Evolutionary conservation across 2,113 vertebrate species (phyloP).

Genomic region (Heterotis niloticus): DNA sequence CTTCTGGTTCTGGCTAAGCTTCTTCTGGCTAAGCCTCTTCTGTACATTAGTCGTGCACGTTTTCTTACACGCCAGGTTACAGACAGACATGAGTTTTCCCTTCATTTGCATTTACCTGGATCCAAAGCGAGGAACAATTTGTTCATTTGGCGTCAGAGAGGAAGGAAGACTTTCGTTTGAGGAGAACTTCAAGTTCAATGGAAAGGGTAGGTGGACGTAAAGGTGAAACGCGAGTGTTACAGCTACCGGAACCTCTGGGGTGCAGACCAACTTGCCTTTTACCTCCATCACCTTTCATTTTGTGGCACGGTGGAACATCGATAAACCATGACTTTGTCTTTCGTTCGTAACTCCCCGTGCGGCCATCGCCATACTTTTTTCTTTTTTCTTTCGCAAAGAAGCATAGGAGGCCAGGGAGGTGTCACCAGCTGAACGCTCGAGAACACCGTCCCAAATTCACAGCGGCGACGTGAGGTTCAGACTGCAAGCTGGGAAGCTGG

Average conservation of each 20-base stretch:
- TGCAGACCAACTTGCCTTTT: background rate
- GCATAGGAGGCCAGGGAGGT: background rate
- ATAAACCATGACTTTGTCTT: conserved; percentile 2
- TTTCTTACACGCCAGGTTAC: background rate
- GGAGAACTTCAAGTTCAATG: background rate
- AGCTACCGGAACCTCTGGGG: background rate
- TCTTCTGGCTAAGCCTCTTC: background rate
- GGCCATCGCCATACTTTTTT: background rate
- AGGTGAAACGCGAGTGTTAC: background rate
- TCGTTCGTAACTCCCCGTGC: too few relatives aligned
- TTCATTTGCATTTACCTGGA: background rate
- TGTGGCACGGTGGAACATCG: background rate
- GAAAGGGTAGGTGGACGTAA: background rate
- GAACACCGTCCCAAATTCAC: background rate
- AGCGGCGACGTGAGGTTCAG: background rate
- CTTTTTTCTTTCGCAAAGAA: background rate
- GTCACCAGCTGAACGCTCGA: background rate
- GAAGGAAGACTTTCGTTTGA: background rate
- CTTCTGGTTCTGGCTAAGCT: background rate
- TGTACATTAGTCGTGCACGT: background rate
- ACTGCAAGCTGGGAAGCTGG: background rate
- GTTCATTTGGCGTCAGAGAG: background rate
- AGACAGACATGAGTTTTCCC: background rate
- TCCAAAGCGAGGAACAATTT: background rate
- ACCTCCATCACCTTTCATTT: background rate